These are phyloP conservation scores for Austrolebias charrua DNA, from an alignment of 2,797 vertebrate species.

Conservation along the genomic window DNA sequence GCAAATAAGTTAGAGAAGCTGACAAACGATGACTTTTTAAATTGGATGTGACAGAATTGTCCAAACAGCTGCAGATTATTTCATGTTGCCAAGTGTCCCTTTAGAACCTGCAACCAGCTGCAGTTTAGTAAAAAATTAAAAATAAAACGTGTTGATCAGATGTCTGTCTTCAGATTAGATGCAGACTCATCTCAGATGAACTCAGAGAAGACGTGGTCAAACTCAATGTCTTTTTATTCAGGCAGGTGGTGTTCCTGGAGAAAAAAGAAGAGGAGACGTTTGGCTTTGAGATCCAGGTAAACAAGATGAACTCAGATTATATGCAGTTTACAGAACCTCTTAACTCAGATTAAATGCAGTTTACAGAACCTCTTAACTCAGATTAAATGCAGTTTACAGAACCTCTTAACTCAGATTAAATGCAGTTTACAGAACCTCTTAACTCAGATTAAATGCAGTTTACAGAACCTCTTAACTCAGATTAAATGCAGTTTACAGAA, in stretches of 20 bases:
- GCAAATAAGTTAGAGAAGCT: no score
- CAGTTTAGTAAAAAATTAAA: not conserved
- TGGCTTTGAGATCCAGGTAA: slow-evolving; percentile 97
- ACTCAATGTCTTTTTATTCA: slow-evolving; percentile 42
- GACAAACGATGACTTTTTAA: no score
- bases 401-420: not conserved
- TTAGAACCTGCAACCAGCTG: not conserved
- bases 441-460: rapidly evolving
- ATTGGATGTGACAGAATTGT: no score
- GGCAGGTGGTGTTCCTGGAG: slow-evolving; percentile 88
- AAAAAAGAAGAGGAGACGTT: slow-evolving; percentile 89
- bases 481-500: not conserved
- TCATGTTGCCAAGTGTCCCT: no score
- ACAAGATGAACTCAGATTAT: slow-evolving; percentile 20
- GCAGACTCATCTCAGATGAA: rapidly evolving
- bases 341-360: rapidly evolving
- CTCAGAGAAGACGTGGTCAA: not conserved
- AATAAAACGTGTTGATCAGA: no score
- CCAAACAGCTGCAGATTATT: no score
- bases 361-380: not conserved
- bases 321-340: not conserved
- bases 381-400: not conserved
- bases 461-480: not conserved
- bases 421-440: not conserved
- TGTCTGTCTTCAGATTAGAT: not conserved